These are phyloP conservation scores for Berghia stephanieae DNA, from an alignment of 1,140 invertebrate species.

Conservation along the genomic window DNA sequence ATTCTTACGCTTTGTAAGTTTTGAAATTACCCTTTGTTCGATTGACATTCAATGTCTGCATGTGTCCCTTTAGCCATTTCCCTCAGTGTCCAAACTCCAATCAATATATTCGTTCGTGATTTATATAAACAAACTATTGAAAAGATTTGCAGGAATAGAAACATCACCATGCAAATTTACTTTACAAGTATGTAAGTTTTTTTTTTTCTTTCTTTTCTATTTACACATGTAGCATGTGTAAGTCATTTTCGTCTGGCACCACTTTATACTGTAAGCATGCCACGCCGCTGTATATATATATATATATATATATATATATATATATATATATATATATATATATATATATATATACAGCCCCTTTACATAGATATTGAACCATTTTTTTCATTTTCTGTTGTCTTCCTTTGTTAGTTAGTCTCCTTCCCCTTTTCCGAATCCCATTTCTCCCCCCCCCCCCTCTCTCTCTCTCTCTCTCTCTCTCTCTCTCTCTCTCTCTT, in stretches of 20 bases:
- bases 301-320: conserved; percentile 12
- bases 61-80: no score
- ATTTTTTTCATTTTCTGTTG: conserved; percentile 30
- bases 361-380: neutral
- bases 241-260: no score
- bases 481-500: conserved; percentile 13
- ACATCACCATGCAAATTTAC: neutral
- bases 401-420: conserved; percentile 26
- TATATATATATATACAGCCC: conserved; percentile 22
- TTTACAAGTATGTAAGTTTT: conserved; percentile 13
- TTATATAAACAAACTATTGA: no score
- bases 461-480: conserved; percentile 25
- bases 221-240: neutral
- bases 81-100: no score
- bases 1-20: no score
- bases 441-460: conserved; percentile 32
- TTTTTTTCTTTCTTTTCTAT: conserved; percentile 20
- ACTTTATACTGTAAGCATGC: no score
- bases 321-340: conserved; percentile 26
- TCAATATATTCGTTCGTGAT: no score
- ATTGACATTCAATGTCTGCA: no score
- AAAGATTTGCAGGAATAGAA: neutral
- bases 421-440: neutral
- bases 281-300: conserved; percentile 20
- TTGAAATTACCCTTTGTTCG: no score